Evolutionary conservation across 2,797 vertebrate genomes (phyloP).

Genomic region (Alosa sapidissima): DNA sequence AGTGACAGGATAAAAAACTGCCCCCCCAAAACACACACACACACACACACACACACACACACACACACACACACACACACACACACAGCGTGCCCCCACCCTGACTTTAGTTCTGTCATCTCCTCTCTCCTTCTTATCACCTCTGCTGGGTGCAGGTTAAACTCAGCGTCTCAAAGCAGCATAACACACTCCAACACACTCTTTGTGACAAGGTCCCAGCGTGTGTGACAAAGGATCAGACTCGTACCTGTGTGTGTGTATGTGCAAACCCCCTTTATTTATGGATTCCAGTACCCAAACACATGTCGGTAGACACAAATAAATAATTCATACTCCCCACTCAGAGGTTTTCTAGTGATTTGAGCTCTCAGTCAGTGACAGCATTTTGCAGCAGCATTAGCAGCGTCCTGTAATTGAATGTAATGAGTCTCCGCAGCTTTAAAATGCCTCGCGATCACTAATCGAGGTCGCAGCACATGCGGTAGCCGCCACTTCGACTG

Average conservation of each 20-base stretch:
- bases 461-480: not conserved
- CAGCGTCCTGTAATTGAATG: not conserved
- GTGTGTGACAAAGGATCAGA: not conserved
- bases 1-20: not conserved
- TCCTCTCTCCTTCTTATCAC: not conserved
- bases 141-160: not conserved
- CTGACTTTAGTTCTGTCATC: not conserved
- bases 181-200: not conserved
- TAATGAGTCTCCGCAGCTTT: not conserved
- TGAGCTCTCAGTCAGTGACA: not conserved
- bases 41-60: not conserved
- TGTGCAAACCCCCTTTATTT: not conserved
- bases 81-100: not conserved
- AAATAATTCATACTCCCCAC: not conserved
- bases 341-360: not conserved
- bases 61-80: not conserved
- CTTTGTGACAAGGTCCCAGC: not conserved
- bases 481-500: not conserved
- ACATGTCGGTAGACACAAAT: not conserved
- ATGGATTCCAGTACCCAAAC: not conserved
- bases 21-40: not conserved
- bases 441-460: not conserved
- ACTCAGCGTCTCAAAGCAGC: not conserved
- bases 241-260: not conserved
- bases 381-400: not conserved